These are phyloP conservation scores for Cebus imitator DNA, from an alignment of 2,113 vertebrate genomes.

Conservation along the genomic window DNA sequence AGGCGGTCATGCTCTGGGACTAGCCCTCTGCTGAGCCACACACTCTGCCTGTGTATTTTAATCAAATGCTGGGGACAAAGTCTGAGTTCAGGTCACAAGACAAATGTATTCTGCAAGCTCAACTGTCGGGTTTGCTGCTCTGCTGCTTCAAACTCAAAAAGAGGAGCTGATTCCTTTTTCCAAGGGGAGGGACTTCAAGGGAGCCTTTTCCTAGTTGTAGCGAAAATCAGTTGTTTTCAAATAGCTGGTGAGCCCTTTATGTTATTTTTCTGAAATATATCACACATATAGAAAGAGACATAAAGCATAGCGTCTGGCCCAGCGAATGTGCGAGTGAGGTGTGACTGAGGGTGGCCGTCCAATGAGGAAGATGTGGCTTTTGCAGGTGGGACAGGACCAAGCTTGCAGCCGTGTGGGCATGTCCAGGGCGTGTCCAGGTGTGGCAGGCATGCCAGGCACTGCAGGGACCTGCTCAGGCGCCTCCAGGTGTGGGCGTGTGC, in stretches of 20 bases:
- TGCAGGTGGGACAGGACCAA: too few species aligned
- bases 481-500: too few species aligned
- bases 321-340: fast-evolving
- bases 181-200: too few species aligned
- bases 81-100: neutral
- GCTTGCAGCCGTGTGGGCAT: neutral
- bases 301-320: fast-evolving
- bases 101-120: fast-evolving
- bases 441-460: neutral
- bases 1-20: fast-evolving
- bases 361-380: too few species aligned
- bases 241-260: neutral
- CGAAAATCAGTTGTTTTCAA: neutral
- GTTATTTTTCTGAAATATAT: neutral
- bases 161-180: neutral
- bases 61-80: fast-evolving
- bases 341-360: neutral
- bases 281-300: fast-evolving
- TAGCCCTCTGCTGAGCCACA: fast-evolving
- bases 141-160: neutral
- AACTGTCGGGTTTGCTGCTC: fast-evolving
- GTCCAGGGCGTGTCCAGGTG: neutral
- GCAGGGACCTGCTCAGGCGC: too few species aligned
- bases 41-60: fast-evolving
- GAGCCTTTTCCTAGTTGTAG: too few species aligned